Percentiles rank a stretch among this genome's conserved stretches.
Evolutionary conservation across 2,113 vertebrate genomes (phyloP).

Genomic region (Peromyscus californicus): DNA sequence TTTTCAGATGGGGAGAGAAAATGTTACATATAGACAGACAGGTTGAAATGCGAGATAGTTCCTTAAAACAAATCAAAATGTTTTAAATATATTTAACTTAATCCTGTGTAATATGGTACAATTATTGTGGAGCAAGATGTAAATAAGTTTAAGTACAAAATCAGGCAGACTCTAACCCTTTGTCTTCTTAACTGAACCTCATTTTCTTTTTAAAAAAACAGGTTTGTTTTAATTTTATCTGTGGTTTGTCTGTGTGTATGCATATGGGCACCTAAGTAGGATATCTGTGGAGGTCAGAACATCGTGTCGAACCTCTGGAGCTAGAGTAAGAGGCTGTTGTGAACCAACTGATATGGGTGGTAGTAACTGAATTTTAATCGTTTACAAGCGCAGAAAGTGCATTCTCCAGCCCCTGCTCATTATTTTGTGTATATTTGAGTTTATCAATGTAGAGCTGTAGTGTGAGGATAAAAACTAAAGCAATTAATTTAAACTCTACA

Average conservation of each 20-base stretch:
- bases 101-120: neutral
- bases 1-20: neutral
- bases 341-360: no score
- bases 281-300: neutral
- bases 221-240: neutral
- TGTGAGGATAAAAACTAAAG: neutral
- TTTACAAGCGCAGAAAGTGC: neutral
- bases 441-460: neutral
- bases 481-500: neutral
- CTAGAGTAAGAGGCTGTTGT: neutral
- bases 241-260: neutral
- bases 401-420: neutral
- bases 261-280: neutral
- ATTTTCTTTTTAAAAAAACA: neutral
- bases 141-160: neutral
- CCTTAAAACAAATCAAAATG: neutral
- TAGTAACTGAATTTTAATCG: fast-evolving
- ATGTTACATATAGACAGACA: neutral
- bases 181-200: neutral
- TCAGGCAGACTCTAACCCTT: neutral
- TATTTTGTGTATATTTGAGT: neutral
- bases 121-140: neutral
- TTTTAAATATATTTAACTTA: neutral
- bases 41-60: neutral
- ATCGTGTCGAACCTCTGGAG: neutral